Evolutionary conservation across 2,888 invertebrate genomes (phyloP).

Genomic region (Chrysotoxum bicinctum): DNA sequence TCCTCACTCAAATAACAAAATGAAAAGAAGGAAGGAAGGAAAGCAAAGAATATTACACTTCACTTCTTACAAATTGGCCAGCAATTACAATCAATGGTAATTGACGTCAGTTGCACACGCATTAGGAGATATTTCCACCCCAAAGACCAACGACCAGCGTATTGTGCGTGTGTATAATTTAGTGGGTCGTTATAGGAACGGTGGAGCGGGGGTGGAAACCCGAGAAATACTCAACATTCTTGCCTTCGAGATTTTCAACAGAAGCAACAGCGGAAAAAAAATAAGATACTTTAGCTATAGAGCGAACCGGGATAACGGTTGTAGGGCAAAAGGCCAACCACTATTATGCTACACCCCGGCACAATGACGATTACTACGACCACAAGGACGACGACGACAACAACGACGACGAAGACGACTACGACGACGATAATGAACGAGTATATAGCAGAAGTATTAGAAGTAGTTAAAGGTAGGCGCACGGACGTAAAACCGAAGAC

Average conservation of each 20-base stretch:
- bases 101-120: slow-evolving; percentile 53
- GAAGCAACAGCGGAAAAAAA: slow-evolving; percentile 47
- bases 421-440: background rate
- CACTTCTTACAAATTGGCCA: slow-evolving; percentile 49
- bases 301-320: slow-evolving; percentile 4
- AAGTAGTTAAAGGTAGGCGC: background rate
- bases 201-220: background rate
- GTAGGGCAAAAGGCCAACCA: slow-evolving; percentile 19
- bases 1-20: background rate
- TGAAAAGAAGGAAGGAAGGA: background rate
- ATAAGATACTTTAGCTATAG: background rate
- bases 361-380: background rate
- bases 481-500: slow-evolving; percentile 7
- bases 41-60: slow-evolving; percentile 19
- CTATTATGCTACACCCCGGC: background rate
- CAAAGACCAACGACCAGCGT: slow-evolving; percentile 6
- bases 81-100: slow-evolving; percentile 55
- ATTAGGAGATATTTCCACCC: slow-evolving; percentile 9
- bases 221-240: slow-evolving; percentile 7
- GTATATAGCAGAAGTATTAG: background rate
- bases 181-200: background rate
- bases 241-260: background rate
- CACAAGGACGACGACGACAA: background rate
- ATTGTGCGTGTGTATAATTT: slow-evolving; percentile 31
- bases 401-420: background rate